Percentiles rank a stretch among this genome's conserved stretches.
phyloP scores from a whole-genome alignment of 2,113 vertebrate genomes.

The Telmatochromis brachygnathus region DNA sequence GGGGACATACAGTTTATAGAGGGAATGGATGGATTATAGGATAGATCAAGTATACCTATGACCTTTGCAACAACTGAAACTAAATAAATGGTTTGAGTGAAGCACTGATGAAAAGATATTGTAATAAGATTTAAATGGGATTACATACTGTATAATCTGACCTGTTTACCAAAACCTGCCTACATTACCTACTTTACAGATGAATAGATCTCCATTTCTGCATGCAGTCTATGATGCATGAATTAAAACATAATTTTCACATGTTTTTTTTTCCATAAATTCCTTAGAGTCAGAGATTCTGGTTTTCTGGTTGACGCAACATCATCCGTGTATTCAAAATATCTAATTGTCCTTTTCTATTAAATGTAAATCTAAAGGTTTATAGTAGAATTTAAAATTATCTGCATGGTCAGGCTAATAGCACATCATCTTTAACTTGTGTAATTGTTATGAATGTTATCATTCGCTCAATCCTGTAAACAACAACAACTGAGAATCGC shows the following conservation, averaged over 20 bases:
- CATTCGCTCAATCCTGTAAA: constrained; percentile 4
- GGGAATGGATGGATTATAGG: neutral
- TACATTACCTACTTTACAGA: neutral
- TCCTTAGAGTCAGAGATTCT: neutral
- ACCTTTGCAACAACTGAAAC: neutral
- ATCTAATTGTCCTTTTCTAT: neutral
- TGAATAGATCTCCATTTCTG: neutral
- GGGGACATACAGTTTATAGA: neutral
- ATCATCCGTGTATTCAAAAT: neutral
- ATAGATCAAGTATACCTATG: neutral
- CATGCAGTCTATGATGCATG: neutral
- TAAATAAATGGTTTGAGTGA: neutral
- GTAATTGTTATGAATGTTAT: constrained; percentile 2
- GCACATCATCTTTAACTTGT: neutral
- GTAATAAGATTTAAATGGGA: neutral
- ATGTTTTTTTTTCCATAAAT: neutral
- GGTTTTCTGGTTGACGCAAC: neutral
- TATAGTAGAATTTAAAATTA: constrained; percentile 5
- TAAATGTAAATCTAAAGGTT: neutral
- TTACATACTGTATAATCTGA: neutral
- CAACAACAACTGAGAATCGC: constrained; percentile 3
- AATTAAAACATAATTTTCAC: neutral
- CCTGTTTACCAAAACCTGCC: neutral
- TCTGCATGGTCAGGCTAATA: neutral
- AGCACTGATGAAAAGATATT: neutral